Evolutionary conservation across 2,888 invertebrate genomes (phyloP), one percentile per base, ranked within the genome.

Genomic region (Euclidia mi): DNA sequence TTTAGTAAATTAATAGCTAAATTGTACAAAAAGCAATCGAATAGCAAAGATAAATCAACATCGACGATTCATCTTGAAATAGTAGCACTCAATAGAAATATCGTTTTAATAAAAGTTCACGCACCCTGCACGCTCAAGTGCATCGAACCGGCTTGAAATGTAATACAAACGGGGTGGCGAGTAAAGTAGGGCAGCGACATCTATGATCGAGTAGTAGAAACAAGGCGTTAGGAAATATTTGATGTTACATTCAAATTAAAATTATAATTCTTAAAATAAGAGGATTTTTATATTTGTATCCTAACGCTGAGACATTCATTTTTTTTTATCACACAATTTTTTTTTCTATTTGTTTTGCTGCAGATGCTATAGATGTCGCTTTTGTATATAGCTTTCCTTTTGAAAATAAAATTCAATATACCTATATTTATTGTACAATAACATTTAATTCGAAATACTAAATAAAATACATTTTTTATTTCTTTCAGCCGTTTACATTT

Each of bases 181-280:
- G 0, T 37, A 37, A 35, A 25, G 18, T 17, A 20, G 3, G n/a
- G 28, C 50, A 71, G 28, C 79, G 88, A 81, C 88, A 90, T 90
- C 91, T 91, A 46, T 72, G 70, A 59, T 60, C 18, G 74, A 87
- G 78, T 88, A 88, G 90, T 58, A 28, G 15, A 65, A 79, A 47
- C 14, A 67, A 68, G 53, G 3, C 37, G 40, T 11, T 1, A 0
- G 2, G 6, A 25, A 14, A 32, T 25, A 12, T 25, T 25, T 25
- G 4, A 25, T 25, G n/a, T 25, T 6, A 25, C 20, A 25, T 25
- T 3, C 7, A 25, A 25, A 25, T 25, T 3, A 25, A 6, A 25
- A 25, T 25, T 3, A 7, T 25, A 3, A 25, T 1, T 1, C 4
- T n/a, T 3, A 25, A 25, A 25, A 25, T 25, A 4, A n/a, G n/a